Evolutionary conservation across 2,797 vertebrate species (phyloP).

Genomic region (Acrossocheilus wenchowensis): DNA sequence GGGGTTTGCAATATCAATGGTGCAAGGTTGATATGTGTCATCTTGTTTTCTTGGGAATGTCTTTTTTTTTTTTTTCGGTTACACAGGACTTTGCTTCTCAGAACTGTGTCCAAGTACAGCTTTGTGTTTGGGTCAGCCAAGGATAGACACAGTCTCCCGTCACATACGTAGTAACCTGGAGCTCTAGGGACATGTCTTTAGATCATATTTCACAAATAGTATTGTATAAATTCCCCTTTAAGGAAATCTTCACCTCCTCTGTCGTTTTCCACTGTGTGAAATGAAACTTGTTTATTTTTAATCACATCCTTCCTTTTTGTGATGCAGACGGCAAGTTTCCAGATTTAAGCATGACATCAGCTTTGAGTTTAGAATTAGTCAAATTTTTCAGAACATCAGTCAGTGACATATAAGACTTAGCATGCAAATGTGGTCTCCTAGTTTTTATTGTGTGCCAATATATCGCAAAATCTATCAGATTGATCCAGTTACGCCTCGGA

Average conservation of each 20-base stretch:
- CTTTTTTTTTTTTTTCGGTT: background rate
- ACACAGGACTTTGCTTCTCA: background rate
- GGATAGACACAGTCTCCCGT: background rate
- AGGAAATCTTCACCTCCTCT: slow-evolving; percentile 44
- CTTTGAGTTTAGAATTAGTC: background rate
- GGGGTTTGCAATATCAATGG: background rate
- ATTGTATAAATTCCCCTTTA: slow-evolving; percentile 28
- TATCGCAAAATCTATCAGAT: background rate
- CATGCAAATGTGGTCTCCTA: background rate
- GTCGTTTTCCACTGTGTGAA: slow-evolving; percentile 49
- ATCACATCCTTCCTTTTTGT: slow-evolving; percentile 53
- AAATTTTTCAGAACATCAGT: background rate
- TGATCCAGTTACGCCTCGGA: background rate
- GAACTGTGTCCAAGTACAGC: slow-evolving; percentile 23
- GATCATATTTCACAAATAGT: slow-evolving; percentile 29
- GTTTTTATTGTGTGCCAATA: background rate
- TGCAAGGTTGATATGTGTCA: background rate
- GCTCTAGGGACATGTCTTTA: slow-evolving; percentile 22
- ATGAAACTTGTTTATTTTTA: slow-evolving; percentile 53
- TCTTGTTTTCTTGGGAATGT: background rate
- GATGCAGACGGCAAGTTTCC: background rate
- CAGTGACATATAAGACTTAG: background rate
- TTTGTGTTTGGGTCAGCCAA: slow-evolving; percentile 14
- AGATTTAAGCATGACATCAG: slow-evolving; percentile 28
- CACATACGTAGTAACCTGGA: background rate